These are phyloP conservation scores for Celastrina argiolus DNA, from an alignment of 2,888 invertebrate genomes.

Conservation along the genomic window DNA sequence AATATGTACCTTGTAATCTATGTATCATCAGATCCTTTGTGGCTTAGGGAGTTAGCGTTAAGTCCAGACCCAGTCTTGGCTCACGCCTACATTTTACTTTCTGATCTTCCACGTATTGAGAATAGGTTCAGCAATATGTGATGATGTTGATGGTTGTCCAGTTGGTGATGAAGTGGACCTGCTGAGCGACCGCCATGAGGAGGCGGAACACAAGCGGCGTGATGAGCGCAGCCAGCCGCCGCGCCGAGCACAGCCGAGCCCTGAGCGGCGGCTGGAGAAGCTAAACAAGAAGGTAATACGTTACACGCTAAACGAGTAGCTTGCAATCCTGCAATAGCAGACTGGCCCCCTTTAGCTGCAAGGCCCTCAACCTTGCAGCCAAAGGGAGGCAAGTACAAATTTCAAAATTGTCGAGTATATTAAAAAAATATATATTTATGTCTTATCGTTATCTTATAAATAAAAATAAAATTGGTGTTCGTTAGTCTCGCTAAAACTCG, in stretches of 20 bases:
- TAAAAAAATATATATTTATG: not conserved
- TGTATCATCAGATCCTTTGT: too few species aligned
- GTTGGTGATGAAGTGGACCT: conserved; percentile 46
- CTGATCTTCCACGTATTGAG: too few species aligned
- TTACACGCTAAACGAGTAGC: not conserved
- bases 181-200: conserved; percentile 36
- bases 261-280: conserved; percentile 64
- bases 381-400: not conserved
- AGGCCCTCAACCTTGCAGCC: not conserved
- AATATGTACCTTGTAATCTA: too few species aligned
- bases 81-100: too few species aligned
- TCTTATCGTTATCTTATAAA: not conserved
- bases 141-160: conserved; percentile 36
- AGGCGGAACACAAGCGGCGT: conserved; percentile 51
- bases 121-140: too few species aligned
- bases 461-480: too few species aligned
- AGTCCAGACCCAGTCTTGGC: too few species aligned
- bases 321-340: too few species aligned
- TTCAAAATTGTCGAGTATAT: not conserved
- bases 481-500: too few species aligned
- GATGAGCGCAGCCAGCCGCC: conserved; percentile 61
- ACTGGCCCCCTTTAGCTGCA: too few species aligned
- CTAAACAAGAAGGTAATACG: conserved; percentile 72
- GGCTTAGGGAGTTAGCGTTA: too few species aligned
- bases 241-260: conserved; percentile 54